Evolutionary conservation across 2,888 invertebrate species (phyloP), one percentile per base, ranked within the genome.

Genomic region (Trimorus sp.): DNA sequence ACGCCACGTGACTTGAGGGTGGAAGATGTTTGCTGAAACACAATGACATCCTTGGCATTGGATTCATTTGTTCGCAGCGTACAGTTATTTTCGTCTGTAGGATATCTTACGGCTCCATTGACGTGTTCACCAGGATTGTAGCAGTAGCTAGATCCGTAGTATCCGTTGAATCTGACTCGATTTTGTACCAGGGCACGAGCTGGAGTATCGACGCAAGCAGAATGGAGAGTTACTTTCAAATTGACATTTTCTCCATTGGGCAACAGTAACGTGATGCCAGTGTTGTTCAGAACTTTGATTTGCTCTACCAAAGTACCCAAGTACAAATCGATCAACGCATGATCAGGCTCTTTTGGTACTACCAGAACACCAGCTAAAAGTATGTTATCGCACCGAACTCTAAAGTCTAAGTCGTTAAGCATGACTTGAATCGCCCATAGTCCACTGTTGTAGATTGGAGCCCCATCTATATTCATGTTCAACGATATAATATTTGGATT

Each of bases 321-420:
- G 12, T 65, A 66, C 7, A 70, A 14, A 65, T 78, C 49, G 65
- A 82, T 82, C 15, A 82, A 58, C 37, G 45, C n/a, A 37, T 69
- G 65, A 8, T 15, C 40, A 9, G 82, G 82, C 56, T 82, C 82
- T 38, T 68, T 62, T 53, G 56, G 37, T 14, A 62, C 65, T 26
- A 82, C 48, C 78, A 82, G 69, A 49, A 79, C 37, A 14, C 74
- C 82, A 26, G 71, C 74, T 40, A 82, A 75, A 37, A 82, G 7
- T 1, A 79, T 63, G 53, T 78, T 70, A 12, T 74, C 66, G 7
- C 48, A 69, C 48, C 74, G 7, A 0, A 58, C 0, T 26, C 26
- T 15, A 40, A 65, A 74, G 48, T 49, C 40, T 16, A 74, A 45
- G n/a, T 74, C 65, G 15, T 74, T 74, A 2, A 74, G 0, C 15